Base-by-base conservation (phyloP, 2,888 invertebrate species). In the Drosophila yooni region DNA sequence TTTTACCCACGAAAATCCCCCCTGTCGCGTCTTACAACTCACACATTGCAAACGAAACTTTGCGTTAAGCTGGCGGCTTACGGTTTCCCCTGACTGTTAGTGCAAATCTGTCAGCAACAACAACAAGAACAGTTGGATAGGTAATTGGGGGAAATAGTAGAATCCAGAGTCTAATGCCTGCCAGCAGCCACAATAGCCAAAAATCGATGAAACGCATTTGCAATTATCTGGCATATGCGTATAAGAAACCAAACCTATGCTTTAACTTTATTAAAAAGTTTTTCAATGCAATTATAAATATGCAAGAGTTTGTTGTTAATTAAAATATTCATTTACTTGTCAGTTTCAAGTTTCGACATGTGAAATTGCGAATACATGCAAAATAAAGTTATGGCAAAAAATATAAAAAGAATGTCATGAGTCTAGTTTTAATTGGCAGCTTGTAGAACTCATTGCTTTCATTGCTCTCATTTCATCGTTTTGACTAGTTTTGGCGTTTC, bases 51-150 rank as follows among this genome's bases (percentile, higher is more conserved):
- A 34, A 31, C 53, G 36, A 69, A 82, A 69, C 54, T 70, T 40
- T 58, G 65, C 50, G 71, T 64, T 70, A 48, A 71, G 70, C 65
- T 57, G 58, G 68, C 58, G 65, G 73, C 58, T 74, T 72, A 65
- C 68, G 59, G 73, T 77, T 75, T 62, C 52, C 63, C 10, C 57
- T 31, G 5, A 31, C 29, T 40, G 40, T 64, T 56, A 46, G 25
- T 46, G 4, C 46, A 46, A 46, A 25, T 27, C 60, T 57, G 58
- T 11, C 52, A 70, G 27, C 27, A 46, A 51, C 57, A 57, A 33
- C 46, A 60, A 56, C 48, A 15, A 29, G 13, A 36, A 36, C 15
- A 2, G n/a, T 21, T 57, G 21, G 33, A 10, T 25, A 25, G 25
- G 27, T 36, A 27, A 27, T 31, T 50, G 33, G 27, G 54, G 29